phyloP scores from a whole-genome alignment of 2,888 invertebrate species.

The Stenolophus ochropezus region DNA sequence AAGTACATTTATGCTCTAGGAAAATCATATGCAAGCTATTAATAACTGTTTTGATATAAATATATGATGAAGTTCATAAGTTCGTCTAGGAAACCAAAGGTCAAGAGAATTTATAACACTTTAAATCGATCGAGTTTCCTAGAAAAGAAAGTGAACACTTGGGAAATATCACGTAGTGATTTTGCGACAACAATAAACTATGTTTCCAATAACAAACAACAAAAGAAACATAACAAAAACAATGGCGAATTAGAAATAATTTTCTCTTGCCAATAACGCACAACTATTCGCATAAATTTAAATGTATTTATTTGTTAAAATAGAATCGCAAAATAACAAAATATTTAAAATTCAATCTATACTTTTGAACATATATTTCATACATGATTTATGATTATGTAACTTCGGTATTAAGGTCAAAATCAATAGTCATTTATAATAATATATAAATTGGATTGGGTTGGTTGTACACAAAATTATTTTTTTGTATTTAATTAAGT shows the following conservation, averaged over 20 bases:
- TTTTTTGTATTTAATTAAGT: too few species aligned
- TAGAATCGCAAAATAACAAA: too few species aligned
- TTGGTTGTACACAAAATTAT: too few species aligned
- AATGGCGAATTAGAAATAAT: neutral
- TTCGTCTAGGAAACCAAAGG: slow-evolving; percentile 21
- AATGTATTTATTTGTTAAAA: too few species aligned
- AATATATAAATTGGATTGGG: too few species aligned
- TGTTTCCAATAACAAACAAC: neutral
- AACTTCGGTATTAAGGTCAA: too few species aligned
- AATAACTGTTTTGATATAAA: slow-evolving; percentile 19
- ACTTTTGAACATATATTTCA: too few species aligned
- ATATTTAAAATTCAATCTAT: too few species aligned
- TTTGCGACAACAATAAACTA: neutral
- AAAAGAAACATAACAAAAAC: neutral
- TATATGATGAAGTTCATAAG: slow-evolving; percentile 15
- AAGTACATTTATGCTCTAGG: neutral
- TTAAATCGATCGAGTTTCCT: slow-evolving; percentile 25
- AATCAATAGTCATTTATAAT: too few species aligned
- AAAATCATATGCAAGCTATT: slow-evolving; percentile 10
- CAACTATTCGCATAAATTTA: too few species aligned
- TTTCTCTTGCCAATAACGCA: too few species aligned
- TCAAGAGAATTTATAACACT: slow-evolving; percentile 20
- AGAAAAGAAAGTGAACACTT: slow-evolving; percentile 34
- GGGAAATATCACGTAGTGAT: slow-evolving; percentile 32
- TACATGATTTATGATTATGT: too few species aligned